These are phyloP conservation scores for Aleiodes leptofemur DNA, from an alignment of 2,888 invertebrate genomes.

Conservation along the genomic window DNA sequence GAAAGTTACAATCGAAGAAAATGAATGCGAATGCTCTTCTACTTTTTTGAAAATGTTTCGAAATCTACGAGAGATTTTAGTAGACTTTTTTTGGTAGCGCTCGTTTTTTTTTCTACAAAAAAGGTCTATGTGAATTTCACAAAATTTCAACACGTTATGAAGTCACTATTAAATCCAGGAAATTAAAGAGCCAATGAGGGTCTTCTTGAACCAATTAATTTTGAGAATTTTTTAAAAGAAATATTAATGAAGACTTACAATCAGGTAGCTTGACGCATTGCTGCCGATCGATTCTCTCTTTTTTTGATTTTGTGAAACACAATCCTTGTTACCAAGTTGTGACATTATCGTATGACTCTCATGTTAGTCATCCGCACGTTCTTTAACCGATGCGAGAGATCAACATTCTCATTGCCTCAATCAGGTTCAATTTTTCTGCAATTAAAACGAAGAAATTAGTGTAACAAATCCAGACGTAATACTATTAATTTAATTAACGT, in stretches of 20 bases:
- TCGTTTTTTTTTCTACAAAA: too few relatives aligned
- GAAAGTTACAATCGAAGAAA: too few relatives aligned
- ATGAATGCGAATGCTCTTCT: too few relatives aligned
- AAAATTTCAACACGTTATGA: too few relatives aligned
- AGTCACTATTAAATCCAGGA: too few relatives aligned
- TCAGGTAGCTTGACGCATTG: conserved; percentile 70
- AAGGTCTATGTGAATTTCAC: too few relatives aligned
- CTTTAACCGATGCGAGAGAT: conserved; percentile 47
- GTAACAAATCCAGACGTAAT: background rate
- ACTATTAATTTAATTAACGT: background rate
- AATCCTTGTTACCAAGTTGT: conserved; percentile 66
- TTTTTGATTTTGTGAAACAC: conserved; percentile 61
- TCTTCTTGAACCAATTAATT: conserved; percentile 3
- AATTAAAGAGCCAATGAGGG: background rate
- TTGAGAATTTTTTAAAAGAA: background rate
- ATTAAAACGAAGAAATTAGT: background rate
- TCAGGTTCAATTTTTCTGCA: background rate
- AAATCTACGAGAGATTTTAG: too few relatives aligned
- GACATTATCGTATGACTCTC: conserved; percentile 68
- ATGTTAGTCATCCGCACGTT: conserved; percentile 59
- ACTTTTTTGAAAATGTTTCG: too few relatives aligned
- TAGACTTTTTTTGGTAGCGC: too few relatives aligned
- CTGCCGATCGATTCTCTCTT: conserved; percentile 70
- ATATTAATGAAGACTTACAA: conserved; percentile 61
- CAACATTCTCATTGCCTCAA: conserved; percentile 37